Evolutionary conservation across 1,140 invertebrate genomes (phyloP).

Genomic region (Panagrolaimus sp.): DNA sequence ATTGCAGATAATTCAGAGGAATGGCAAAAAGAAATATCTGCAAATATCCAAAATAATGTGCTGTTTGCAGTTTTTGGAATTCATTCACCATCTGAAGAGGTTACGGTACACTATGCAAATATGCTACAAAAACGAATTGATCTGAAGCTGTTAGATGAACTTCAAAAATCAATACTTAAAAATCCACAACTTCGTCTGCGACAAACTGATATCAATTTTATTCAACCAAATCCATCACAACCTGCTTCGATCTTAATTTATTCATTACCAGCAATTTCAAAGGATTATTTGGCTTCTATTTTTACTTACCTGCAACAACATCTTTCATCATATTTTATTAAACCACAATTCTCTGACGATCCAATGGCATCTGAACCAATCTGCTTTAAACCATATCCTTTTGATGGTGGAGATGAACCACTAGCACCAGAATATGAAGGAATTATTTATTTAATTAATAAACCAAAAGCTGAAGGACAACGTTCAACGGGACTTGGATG

Average conservation of each 20-base stretch:
- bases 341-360: constrained; percentile 13
- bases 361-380: not conserved
- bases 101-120: constrained; percentile 33
- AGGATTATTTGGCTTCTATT: constrained; percentile 23
- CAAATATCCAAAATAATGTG: constrained; percentile 17
- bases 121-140: constrained; percentile 31
- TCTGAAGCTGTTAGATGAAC: constrained; percentile 29
- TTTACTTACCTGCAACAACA: constrained; percentile 34
- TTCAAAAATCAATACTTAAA: constrained; percentile 38
- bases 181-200: constrained; percentile 43
- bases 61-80: constrained; percentile 39
- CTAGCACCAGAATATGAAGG: not conserved
- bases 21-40: constrained; percentile 25
- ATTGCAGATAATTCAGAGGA: not conserved
- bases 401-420: not conserved
- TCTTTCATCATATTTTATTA: constrained; percentile 33
- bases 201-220: constrained; percentile 27
- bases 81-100: constrained; percentile 27
- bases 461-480: constrained; percentile 11
- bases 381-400: not conserved
- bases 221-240: constrained; percentile 35
- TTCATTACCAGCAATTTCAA: constrained; percentile 19
- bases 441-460: constrained; percentile 12
- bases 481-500: constrained; percentile 27
- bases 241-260: constrained; percentile 32